These are phyloP conservation scores for Thalpophila matura DNA, from an alignment of 2,888 invertebrate genomes.

Conservation along the genomic window DNA sequence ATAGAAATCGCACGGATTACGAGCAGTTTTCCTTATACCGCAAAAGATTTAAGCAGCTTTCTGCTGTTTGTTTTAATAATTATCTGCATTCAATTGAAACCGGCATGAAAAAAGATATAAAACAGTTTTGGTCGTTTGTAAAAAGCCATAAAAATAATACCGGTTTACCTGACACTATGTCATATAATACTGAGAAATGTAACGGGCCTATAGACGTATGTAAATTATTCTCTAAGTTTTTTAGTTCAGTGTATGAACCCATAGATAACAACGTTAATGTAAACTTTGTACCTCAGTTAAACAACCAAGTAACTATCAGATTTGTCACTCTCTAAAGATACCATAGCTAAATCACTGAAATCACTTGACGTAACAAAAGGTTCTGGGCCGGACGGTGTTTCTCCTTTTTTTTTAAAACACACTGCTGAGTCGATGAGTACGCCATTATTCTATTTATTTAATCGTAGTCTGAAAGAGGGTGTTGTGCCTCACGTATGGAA, in stretches of 20 bases:
- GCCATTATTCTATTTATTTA: background rate
- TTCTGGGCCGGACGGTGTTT: background rate
- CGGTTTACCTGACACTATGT: background rate
- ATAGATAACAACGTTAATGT: background rate
- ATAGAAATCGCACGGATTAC: no score
- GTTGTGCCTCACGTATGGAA: background rate
- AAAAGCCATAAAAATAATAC: background rate
- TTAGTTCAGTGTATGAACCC: background rate
- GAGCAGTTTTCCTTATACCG: background rate
- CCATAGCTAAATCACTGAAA: background rate
- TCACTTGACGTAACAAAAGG: background rate
- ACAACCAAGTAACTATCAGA: background rate
- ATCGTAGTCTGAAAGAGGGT: background rate
- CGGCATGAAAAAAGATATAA: background rate
- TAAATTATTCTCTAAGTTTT: background rate
- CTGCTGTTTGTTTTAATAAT: background rate
- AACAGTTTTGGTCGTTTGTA: background rate
- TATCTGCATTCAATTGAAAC: background rate
- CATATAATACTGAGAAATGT: background rate
- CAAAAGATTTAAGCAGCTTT: background rate
- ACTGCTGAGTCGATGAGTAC: background rate
- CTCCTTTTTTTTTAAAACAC: constrained; percentile 6
- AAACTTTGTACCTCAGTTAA: background rate
- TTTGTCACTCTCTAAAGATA: background rate
- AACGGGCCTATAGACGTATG: background rate